Base-by-base conservation (phyloP, 2,113 vertebrate genomes). In the Cryptotis parvus region DNA sequence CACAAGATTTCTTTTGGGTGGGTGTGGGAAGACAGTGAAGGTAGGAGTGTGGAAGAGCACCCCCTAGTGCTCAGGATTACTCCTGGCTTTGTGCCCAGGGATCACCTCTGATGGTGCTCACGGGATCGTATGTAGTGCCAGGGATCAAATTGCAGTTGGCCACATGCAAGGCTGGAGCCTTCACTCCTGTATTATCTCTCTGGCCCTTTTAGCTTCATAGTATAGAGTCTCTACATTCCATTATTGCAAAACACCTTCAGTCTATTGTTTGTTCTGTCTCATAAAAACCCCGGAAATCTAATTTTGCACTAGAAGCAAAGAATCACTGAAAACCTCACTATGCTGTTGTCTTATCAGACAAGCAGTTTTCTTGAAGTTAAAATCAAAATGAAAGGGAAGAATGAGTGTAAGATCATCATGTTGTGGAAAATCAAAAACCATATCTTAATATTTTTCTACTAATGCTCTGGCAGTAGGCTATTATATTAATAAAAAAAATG, bases 351-450 rank as follows among this genome's bases (percentile, higher is more conserved):
- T 78, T 35, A 81, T n/a, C 78, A 35, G 68, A 76, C 10, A n/a
- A 43, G 33, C 11, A n/a, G 91, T 39, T 61, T 83, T 89, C 18
- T 37, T 73, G 22, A 89, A 84, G 33, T 87, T 68, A 84, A 85
- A 85, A n/a, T 66, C 41, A 79, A 76, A 91, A 87, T 27, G 63
- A 10, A 78, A 35, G 43, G 7, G 10, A 76, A n/a, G 52, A 29
- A 52, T 31, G 12, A 49, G 39, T 84, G 77, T 37, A 77, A 82
- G 70, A 75, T 41, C 10, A 52, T 26, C 29, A 74, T 4, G 33
- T 77, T 82, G 73, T 58, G 49, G 41, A 35, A 84, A 74, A 41
- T 79, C n/a, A 72, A 89, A 79, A 8, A 43, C 37, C 12, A 29
- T 22, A 63, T 73, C 49, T 52, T 16, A 69, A 43, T 52, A 43